phyloP scores from a whole-genome alignment of 2,888 invertebrate species.

The Lasioglossum vierecki region DNA sequence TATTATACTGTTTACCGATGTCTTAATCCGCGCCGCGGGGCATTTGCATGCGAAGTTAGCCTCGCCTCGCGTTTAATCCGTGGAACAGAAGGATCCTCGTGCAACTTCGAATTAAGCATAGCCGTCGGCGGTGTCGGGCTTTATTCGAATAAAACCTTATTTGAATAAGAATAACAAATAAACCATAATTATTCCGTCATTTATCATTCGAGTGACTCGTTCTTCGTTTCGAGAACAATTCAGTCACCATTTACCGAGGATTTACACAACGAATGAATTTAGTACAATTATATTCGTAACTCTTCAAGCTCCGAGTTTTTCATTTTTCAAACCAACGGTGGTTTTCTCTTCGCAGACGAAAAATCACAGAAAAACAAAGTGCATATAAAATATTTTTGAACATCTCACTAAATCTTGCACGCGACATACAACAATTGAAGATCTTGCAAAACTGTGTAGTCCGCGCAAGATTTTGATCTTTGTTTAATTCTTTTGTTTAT shows the following conservation, averaged over 20 bases:
- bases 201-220: neutral
- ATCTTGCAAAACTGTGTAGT: neutral
- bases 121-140: neutral
- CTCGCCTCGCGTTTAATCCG: conserved; percentile 4
- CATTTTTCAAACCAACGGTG: neutral
- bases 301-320: too few species aligned
- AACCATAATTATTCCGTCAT: neutral
- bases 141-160: neutral
- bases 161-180: neutral
- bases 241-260: too few species aligned
- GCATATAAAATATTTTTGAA: neutral
- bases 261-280: neutral
- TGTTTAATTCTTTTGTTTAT: neutral
- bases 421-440: neutral
- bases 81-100: neutral
- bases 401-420: too few species aligned
- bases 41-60: conserved; percentile 36
- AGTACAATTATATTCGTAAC: neutral
- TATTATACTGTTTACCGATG: conserved; percentile 50
- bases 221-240: neutral
- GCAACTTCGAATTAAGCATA: neutral
- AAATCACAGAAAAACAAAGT: neutral
- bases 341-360: neutral
- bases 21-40: conserved; percentile 17
- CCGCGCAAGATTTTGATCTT: neutral